Evolutionary conservation across 2,113 vertebrate genomes (phyloP).

Genomic region (Entomyzon cyanotis): DNA sequence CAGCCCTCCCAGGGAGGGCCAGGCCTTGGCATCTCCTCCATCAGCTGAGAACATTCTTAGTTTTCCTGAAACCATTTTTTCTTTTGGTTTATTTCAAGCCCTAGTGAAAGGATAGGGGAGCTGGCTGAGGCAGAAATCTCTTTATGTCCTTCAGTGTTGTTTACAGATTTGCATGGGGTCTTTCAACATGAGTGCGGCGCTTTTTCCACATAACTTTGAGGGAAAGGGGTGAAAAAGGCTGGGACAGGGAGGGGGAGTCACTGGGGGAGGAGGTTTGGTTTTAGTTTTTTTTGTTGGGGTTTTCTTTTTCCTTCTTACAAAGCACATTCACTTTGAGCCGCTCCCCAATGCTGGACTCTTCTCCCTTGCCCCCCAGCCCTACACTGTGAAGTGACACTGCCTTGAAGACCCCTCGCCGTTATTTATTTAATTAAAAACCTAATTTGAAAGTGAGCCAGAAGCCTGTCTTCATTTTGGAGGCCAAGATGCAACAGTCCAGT

Average conservation of each 20-base stretch:
- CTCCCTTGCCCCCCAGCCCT: constrained; percentile 15
- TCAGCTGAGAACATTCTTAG: background rate
- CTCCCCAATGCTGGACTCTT: constrained; percentile 19
- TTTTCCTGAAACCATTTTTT: constrained; percentile 22
- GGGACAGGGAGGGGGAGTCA: background rate
- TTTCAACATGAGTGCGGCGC: background rate
- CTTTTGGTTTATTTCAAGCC: constrained; percentile 39
- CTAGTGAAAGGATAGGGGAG: constrained; percentile 1
- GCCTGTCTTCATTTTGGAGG: background rate
- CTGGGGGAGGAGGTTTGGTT: background rate
- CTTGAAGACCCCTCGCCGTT: constrained; percentile 66
- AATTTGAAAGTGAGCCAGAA: constrained; percentile 44
- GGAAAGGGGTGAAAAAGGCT: constrained; percentile 25
- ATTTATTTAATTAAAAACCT: constrained; percentile 75
- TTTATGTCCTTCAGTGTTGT: constrained; percentile 73
- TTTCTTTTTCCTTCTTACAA: constrained; percentile 33
- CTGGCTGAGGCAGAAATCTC: constrained; percentile 26
- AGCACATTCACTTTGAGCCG: constrained; percentile 51
- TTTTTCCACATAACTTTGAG: background rate
- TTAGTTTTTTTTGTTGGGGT: background rate
- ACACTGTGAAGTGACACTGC: constrained; percentile 81
- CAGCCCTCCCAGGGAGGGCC: constrained; percentile 27
- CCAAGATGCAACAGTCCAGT: background rate
- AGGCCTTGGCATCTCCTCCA: background rate
- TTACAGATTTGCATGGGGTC: constrained; percentile 72